phyloP scores from a whole-genome alignment of 2,888 invertebrate species.

The Lepidonotus clava region DNA sequence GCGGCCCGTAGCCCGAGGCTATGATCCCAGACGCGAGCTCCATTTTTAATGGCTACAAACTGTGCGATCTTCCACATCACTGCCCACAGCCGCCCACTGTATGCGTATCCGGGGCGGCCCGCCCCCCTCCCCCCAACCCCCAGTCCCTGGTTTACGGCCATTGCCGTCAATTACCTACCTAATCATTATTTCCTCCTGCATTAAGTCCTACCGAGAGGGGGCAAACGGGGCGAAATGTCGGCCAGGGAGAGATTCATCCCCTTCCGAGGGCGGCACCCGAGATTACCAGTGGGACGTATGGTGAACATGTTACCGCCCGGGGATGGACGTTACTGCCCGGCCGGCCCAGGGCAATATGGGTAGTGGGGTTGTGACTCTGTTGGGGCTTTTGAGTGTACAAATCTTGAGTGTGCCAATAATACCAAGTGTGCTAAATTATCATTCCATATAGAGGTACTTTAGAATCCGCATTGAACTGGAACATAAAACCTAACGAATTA shows the following conservation, averaged over 20 bases:
- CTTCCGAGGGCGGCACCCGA: neutral
- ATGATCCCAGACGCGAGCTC: neutral
- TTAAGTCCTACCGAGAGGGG: too few relatives aligned
- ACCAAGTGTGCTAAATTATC: too few relatives aligned
- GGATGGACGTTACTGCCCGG: too few relatives aligned
- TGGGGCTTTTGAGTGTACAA: too few relatives aligned
- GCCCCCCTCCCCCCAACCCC: neutral
- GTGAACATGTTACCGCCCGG: too few relatives aligned
- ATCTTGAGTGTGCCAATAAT: too few relatives aligned
- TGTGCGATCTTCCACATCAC: constrained; percentile 6
- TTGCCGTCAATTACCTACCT: neutral
- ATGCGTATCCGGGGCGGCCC: neutral
- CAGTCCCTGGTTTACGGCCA: neutral
- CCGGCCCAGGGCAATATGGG: too few relatives aligned
- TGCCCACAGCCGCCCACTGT: neutral
- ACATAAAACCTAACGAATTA: too few relatives aligned
- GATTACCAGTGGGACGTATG: neutral
- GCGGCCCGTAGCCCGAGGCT: too few relatives aligned
- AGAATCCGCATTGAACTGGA: too few relatives aligned
- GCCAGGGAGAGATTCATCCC: neutral
- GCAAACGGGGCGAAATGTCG: neutral
- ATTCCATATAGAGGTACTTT: too few relatives aligned
- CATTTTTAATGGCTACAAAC: constrained; percentile 38
- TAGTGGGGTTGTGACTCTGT: too few relatives aligned
- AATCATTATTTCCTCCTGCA: constrained; percentile 30